Base-by-base conservation (phyloP, 2,888 invertebrate species). In the Parasteatoda lunata region DNA sequence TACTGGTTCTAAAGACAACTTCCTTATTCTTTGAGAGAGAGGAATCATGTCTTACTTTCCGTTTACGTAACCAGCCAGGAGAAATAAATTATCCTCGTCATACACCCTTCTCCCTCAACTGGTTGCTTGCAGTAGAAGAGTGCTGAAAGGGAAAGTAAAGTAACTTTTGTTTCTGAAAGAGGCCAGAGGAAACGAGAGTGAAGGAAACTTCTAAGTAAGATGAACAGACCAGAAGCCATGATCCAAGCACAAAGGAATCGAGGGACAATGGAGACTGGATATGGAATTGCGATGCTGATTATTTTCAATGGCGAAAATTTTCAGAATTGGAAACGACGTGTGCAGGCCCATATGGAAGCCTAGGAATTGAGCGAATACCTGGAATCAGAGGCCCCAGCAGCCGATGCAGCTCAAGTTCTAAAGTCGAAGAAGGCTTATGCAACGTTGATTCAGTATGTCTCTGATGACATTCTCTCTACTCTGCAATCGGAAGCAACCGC, bases 341-440 rank as follows among this genome's bases (percentile, higher is more conserved):
- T 71, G 4, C 6, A 49, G 5, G 49, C 71, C n/a, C 11, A 5
- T 4, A 4, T 71, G 48, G 71, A 71, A 48, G 47, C 71, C 48
- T 49, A 48, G n/a, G 71, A 49, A n/a, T n/a, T n/a, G n/a, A n/a
- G n/a, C 49, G n/a, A 47, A 11, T 71, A 7, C 8, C 71, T 71
- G 49, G n/a, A n/a, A n/a, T n/a, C n/a, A n/a, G n/a, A n/a, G n/a
- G n/a, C n/a, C n/a, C n/a, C n/a, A n/a, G n/a, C 7, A 5, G 5
- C 3, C 9, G 4, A 51, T 49, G 8, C 71, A 48, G 6, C 71
- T 6, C 8, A 15, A 47, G 30, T 4, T n/a, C n/a, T 5, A 66
- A 66, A 66, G 5, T 66, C 5, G 30, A 71, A 71, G 71, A 71
- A 71, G n/a, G 71, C 71, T 4, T 71, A 71, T 48, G 71, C 71